Percentiles rank a stretch among this genome's conserved stretches.
Conservation (phyloP, 2,113 vertebrate genomes). For the Xenotilapia caudafasciata region DNA sequence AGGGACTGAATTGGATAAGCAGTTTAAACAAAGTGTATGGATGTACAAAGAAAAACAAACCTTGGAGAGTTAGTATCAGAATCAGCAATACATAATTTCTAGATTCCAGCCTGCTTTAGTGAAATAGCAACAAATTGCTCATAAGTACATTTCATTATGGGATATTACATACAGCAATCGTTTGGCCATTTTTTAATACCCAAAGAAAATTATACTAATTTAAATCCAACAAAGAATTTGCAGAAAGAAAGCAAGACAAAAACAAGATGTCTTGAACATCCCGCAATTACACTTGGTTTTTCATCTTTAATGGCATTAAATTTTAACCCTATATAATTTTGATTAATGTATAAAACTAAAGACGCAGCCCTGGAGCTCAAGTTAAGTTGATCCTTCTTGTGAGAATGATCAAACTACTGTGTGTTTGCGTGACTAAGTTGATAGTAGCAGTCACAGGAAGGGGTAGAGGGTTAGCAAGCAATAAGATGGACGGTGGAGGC, state of each 20-base stretch:
- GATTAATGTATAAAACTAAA: not conserved
- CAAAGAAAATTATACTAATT: not conserved
- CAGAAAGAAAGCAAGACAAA: not conserved
- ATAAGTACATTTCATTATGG: not conserved
- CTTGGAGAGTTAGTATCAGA: not conserved
- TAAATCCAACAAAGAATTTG: not conserved
- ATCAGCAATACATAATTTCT: not conserved
- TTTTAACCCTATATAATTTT: not conserved
- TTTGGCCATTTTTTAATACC: not conserved
- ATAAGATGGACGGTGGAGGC: slow-evolving; percentile 2
- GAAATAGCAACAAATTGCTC: not conserved
- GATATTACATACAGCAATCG: not conserved
- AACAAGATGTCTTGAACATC: not conserved
- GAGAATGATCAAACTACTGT: not conserved
- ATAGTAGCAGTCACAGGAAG: slow-evolving; percentile 21
- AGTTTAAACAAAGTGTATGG: not conserved
- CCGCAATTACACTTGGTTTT: not conserved
- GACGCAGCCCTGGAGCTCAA: not conserved
- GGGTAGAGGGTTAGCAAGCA: slow-evolving; percentile 16
- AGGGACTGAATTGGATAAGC: not conserved
- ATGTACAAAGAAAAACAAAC: not conserved
- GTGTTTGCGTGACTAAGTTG: slow-evolving; percentile 20
- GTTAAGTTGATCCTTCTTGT: not conserved
- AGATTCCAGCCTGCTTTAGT: not conserved
- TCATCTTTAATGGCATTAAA: not conserved